A percentile compares a stretch with the other conserved stretches of the same genome.
These are phyloP conservation scores for Thalassarche chlororhynchos DNA, from an alignment of 2,113 vertebrate species.

Conservation along the genomic window DNA sequence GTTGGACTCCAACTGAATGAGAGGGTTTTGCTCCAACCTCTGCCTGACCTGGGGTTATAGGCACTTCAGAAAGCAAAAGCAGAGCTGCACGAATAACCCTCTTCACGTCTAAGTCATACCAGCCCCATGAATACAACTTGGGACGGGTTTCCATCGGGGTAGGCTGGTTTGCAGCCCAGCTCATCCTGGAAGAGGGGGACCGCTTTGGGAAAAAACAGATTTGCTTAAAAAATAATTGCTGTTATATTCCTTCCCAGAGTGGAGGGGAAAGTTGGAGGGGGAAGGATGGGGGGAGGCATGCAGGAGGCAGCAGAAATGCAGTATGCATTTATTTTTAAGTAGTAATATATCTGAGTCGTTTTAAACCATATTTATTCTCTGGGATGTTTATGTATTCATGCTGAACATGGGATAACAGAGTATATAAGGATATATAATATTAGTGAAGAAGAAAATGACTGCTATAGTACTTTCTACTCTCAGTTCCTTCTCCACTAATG, in stretches of 20 bases:
- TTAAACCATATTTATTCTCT: slow-evolving; percentile 64
- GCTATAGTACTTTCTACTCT: slow-evolving; percentile 75
- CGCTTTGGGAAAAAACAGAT: background rate
- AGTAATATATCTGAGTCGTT: background rate
- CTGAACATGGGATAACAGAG: slow-evolving; percentile 67
- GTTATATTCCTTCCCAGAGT: background rate
- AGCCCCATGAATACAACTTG: background rate
- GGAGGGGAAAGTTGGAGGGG: background rate
- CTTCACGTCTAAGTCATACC: background rate
- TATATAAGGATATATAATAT: slow-evolving; percentile 58
- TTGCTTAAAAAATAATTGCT: background rate
- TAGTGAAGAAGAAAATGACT: slow-evolving; percentile 77
- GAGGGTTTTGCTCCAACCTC: slow-evolving; percentile 26
- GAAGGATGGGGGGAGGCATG: background rate
- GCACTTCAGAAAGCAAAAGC: background rate
- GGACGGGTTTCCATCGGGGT: background rate
- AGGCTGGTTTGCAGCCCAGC: background rate
- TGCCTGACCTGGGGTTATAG: slow-evolving; percentile 21
- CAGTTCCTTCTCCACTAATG: slow-evolving; percentile 72
- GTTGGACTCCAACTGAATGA: slow-evolving; percentile 15
- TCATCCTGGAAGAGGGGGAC: background rate
- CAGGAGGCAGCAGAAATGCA: background rate
- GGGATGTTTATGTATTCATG: slow-evolving; percentile 73
- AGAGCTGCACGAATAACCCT: background rate
- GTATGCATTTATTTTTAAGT: slow-evolving; percentile 54